A percentile compares a stretch with the other conserved stretches of the same genome.
Evolutionary conservation across 2,888 invertebrate genomes (phyloP).

Genomic region (Zygaena filipendulae): DNA sequence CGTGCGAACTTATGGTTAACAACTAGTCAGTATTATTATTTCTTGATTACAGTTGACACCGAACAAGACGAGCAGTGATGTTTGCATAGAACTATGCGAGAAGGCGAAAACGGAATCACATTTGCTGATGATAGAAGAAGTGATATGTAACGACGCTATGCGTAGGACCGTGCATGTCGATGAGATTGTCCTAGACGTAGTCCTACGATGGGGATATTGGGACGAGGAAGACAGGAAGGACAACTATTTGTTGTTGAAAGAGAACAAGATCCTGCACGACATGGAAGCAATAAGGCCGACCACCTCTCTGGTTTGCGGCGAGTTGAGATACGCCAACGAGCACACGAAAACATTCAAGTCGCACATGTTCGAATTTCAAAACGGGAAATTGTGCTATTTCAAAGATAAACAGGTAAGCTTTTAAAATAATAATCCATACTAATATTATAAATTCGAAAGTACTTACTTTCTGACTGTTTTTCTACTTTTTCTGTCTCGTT

Average conservation of each 20-base stretch:
- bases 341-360: constrained; percentile 79
- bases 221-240: constrained; percentile 85
- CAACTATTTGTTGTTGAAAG: constrained; percentile 78
- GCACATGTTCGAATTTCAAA: constrained; percentile 83
- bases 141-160: constrained; percentile 78
- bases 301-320: constrained; percentile 76
- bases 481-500: not conserved
- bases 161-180: constrained; percentile 82
- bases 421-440: not conserved
- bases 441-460: not conserved
- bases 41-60: constrained; percentile 76
- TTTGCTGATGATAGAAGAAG: constrained; percentile 81
- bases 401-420: constrained; percentile 75
- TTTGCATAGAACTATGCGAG: constrained; percentile 76
- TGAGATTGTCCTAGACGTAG: constrained; percentile 75
- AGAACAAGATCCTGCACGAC: constrained; percentile 55
- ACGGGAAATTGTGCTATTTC: constrained; percentile 79
- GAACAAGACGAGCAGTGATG: constrained; percentile 78
- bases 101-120: constrained; percentile 74
- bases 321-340: constrained; percentile 81
- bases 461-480: not conserved
- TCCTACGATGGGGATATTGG: constrained; percentile 90
- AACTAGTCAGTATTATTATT: no score
- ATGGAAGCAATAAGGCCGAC: constrained; percentile 65
- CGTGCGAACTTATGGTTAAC: no score